Percentiles rank a stretch among this genome's conserved stretches.
phyloP scores from a whole-genome alignment of 2,113 vertebrate species.

The Lophochroa leadbeateri region DNA sequence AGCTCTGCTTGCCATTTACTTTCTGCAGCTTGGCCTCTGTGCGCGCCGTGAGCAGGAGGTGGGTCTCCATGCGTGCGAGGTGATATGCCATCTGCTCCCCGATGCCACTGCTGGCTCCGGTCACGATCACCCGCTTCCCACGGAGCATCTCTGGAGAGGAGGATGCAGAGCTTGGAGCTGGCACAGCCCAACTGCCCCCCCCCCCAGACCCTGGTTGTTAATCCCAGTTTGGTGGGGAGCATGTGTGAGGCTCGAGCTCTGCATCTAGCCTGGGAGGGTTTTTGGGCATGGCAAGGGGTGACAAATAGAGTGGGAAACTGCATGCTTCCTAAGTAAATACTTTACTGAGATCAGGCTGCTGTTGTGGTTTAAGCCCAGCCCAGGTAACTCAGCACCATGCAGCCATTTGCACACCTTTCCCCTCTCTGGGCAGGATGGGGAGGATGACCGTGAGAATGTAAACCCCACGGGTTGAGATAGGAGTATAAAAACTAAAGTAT shows the following conservation, averaged over 20 bases:
- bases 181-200: neutral
- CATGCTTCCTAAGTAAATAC: neutral
- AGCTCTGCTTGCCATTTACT: conserved; percentile 41
- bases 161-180: accelerated
- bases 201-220: neutral
- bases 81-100: conserved; percentile 80
- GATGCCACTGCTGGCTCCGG: conserved; percentile 74
- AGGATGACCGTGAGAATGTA: neutral
- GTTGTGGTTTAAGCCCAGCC: neutral
- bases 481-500: neutral
- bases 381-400: neutral
- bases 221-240: neutral
- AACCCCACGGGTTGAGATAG: neutral
- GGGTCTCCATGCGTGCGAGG: conserved; percentile 76
- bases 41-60: conserved; percentile 72
- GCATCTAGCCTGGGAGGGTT: neutral
- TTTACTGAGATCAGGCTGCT: neutral
- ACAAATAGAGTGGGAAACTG: neutral
- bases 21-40: conserved; percentile 71
- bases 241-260: accelerated
- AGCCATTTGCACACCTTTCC: neutral
- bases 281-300: accelerated
- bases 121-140: conserved; percentile 65
- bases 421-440: neutral
- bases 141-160: conserved; percentile 74